Evolutionary conservation across 2,888 invertebrate genomes (phyloP).

Genomic region (Caenorhabditis uteleia): DNA sequence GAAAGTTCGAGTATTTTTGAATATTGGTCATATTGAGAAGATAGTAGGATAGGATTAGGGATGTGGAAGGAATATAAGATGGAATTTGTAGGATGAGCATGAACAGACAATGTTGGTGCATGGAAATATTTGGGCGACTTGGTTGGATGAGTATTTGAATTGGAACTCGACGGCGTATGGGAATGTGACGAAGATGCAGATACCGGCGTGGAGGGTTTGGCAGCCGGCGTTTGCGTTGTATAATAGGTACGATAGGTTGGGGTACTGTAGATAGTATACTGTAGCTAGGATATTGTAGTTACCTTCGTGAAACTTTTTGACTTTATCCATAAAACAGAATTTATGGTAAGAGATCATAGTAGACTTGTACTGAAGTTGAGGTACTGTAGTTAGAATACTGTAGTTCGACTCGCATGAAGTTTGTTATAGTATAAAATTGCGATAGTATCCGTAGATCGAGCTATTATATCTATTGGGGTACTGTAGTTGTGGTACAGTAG

Average conservation of each 20-base stretch:
- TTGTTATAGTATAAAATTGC: too few species aligned
- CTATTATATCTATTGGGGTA: too few species aligned
- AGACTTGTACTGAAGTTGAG: too few species aligned
- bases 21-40: conserved; percentile 60
- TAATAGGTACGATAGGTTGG: conserved; percentile 47
- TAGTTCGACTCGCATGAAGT: too few species aligned
- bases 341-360: too few species aligned
- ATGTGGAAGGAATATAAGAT: not conserved
- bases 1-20: not conserved
- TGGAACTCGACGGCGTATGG: conserved; percentile 57
- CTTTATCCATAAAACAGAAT: too few species aligned
- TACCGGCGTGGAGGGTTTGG: conserved; percentile 64
- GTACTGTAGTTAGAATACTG: too few species aligned
- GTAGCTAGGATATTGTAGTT: not conserved
- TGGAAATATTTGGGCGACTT: conserved; percentile 61
- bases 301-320: not conserved
- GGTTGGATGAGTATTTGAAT: conserved; percentile 66
- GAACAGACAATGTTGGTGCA: conserved; percentile 68
- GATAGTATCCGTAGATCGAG: too few species aligned
- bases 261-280: not conserved
- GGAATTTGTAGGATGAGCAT: conserved; percentile 58
- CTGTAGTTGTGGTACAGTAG: too few species aligned
- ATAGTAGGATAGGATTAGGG: conserved; percentile 51
- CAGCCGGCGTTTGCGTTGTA: conserved; percentile 67
- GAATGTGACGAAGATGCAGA: conserved; percentile 45